Percentiles rank a stretch among this genome's conserved stretches.
phyloP scores from a whole-genome alignment of 53 echinoderm and acorn worm genomes.

The Echinarachnius parma region DNA sequence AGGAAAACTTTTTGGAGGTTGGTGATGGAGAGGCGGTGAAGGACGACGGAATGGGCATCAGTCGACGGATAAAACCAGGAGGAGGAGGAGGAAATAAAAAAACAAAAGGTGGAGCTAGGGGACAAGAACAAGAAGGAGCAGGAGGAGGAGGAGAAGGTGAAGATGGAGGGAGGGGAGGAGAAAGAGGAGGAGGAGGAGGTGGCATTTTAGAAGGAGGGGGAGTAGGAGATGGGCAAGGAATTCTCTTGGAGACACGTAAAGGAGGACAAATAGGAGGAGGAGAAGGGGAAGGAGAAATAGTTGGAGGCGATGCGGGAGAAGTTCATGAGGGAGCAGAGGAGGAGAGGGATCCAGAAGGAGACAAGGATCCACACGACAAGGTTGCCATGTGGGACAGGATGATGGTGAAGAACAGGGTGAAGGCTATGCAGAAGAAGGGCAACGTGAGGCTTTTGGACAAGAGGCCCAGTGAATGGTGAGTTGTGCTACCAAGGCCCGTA shows the following conservation, averaged over 20 bases:
- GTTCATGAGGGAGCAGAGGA: constrained; percentile 13
- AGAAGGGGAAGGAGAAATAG: not conserved
- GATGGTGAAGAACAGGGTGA: constrained; percentile 23
- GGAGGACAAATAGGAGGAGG: constrained; percentile 4
- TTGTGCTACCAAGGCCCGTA: no score
- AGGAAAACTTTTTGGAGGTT: not conserved
- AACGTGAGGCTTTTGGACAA: constrained; percentile 18
- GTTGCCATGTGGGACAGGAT: constrained; percentile 19
- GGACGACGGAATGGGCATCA: not conserved
- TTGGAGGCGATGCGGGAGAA: constrained; percentile 29
- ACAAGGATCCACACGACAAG: not conserved
- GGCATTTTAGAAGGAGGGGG: no score
- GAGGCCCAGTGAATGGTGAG: constrained; percentile 40
- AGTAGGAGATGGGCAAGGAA: constrained; percentile 1
- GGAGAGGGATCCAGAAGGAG: constrained; percentile 12
- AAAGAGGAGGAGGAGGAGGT: constrained; percentile 5
- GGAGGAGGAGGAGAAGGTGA: constrained; percentile 33
- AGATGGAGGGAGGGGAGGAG: constrained; percentile 7
- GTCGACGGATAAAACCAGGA: no score
- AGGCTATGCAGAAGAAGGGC: constrained; percentile 30
- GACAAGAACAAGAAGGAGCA: constrained; percentile 40
- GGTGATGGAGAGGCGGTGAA: not conserved
- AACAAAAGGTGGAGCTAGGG: no score
- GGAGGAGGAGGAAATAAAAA: constrained; percentile 11
- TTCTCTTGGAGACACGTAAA: constrained; percentile 18